Conservation (phyloP, 2,888 invertebrate genomes). For the Pterostichus madidus region DNA sequence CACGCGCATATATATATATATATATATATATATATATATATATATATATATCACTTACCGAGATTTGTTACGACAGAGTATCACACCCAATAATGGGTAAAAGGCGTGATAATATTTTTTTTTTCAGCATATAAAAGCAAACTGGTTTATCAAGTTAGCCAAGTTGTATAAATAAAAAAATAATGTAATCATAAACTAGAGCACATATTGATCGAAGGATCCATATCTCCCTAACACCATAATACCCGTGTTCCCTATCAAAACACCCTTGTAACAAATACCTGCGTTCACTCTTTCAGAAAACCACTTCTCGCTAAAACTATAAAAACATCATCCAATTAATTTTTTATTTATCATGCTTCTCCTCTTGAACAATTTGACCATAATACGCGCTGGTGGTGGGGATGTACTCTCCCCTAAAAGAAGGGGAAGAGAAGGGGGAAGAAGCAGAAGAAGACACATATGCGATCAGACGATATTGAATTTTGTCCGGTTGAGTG, state of each 20-base stretch:
- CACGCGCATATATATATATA: too few relatives aligned
- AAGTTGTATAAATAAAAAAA: background rate
- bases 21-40: too few relatives aligned
- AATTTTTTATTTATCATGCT: slow-evolving; percentile 7
- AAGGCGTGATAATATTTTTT: too few relatives aligned
- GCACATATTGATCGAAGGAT: background rate
- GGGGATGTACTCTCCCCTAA: background rate
- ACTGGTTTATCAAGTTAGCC: background rate
- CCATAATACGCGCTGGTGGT: background rate
- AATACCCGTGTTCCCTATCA: background rate
- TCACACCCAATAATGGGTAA: too few relatives aligned
- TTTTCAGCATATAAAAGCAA: background rate
- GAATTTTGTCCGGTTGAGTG: slow-evolving; percentile 22
- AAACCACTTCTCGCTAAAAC: slow-evolving; percentile 11
- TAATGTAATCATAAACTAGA: background rate
- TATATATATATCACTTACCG: too few relatives aligned
- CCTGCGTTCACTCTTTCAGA: slow-evolving; percentile 4
- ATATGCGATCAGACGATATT: slow-evolving; percentile 43
- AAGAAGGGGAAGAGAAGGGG: background rate
- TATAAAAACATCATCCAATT: slow-evolving; percentile 15
- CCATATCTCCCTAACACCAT: background rate
- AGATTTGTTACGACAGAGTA: too few relatives aligned
- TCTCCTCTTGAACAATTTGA: background rate
- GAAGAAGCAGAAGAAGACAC: slow-evolving; percentile 1
- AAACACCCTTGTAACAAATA: background rate